Evolutionary conservation across 2,797 vertebrate genomes (phyloP).

Genomic region (Prionace glauca): DNA sequence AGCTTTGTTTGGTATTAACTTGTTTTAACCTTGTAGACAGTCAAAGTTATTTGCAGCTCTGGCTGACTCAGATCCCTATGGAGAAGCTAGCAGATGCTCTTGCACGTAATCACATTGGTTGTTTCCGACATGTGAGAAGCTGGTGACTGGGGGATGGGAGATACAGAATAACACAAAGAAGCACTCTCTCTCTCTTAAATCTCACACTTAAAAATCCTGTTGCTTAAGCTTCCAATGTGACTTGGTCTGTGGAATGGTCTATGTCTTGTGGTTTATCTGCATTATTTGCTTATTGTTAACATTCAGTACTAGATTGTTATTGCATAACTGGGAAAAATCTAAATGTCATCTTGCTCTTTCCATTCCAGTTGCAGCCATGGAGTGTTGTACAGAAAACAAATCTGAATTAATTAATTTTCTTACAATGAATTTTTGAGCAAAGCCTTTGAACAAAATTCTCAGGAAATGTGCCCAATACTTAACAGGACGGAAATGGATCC

Average conservation of each 20-base stretch:
- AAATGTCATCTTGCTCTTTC: neutral
- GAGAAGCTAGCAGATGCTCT: conserved; percentile 20
- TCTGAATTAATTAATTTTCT: neutral
- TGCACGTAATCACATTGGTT: neutral
- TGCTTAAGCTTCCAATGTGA: neutral
- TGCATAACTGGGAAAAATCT: neutral
- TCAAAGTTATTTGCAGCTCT: conserved; percentile 17
- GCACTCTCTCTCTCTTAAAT: neutral
- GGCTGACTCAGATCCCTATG: neutral
- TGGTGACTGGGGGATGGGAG: neutral
- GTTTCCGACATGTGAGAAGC: neutral
- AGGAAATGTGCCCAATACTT: neutral
- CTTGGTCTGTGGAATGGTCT: neutral
- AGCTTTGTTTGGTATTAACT: neutral
- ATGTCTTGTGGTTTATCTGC: neutral
- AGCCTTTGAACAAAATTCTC: neutral
- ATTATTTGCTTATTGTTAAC: neutral
- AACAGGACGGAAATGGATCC: neutral
- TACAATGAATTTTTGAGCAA: neutral
- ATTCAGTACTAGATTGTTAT: neutral
- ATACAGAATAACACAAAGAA: neutral
- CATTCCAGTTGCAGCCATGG: neutral
- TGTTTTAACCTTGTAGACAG: neutral
- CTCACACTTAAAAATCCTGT: neutral
- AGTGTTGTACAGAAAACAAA: neutral